Conservation (phyloP, 1,140 invertebrate species). For the Drosophila rhopaloa region DNA sequence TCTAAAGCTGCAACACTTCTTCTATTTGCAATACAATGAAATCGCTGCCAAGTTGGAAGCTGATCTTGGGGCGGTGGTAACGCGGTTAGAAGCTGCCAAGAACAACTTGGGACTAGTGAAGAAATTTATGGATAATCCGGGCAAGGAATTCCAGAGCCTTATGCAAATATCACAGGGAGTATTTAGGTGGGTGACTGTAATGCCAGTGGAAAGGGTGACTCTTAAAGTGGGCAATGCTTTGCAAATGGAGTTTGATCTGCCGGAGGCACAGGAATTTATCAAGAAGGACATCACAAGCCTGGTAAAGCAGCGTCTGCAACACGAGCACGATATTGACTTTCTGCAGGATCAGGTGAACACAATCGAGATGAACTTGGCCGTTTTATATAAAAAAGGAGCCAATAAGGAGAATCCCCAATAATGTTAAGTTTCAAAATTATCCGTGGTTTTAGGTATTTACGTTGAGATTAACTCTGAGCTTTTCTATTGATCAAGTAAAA, state of each 20-base stretch:
- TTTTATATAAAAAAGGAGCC: constrained; percentile 8
- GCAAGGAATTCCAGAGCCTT: constrained; percentile 9
- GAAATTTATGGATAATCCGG: constrained; percentile 10
- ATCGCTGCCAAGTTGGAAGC: constrained; percentile 5
- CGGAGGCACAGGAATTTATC: constrained; percentile 18
- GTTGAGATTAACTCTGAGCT: too few relatives aligned
- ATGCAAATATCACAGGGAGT: constrained; percentile 10
- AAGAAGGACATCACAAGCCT: constrained; percentile 7
- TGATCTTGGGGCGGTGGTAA: background rate
- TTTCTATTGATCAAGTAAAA: too few relatives aligned
- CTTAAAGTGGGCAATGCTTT: constrained; percentile 12
- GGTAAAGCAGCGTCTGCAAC: constrained; percentile 9
- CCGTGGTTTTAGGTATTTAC: too few relatives aligned
- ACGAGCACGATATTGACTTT: constrained; percentile 35
- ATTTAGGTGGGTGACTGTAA: constrained; percentile 9
- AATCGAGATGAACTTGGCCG: constrained; percentile 11
- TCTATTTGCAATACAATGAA: constrained; percentile 11
- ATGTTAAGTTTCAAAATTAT: too few relatives aligned
- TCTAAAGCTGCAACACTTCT: background rate
- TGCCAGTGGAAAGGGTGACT: constrained; percentile 18
- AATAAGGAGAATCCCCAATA: background rate
- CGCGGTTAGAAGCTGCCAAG: constrained; percentile 22
- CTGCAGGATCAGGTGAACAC: constrained; percentile 33
- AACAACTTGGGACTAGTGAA: constrained; percentile 23
- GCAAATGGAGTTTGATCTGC: constrained; percentile 23